Evolutionary conservation across 2,797 vertebrate genomes (phyloP).

Genomic region (Falco naumanni): DNA sequence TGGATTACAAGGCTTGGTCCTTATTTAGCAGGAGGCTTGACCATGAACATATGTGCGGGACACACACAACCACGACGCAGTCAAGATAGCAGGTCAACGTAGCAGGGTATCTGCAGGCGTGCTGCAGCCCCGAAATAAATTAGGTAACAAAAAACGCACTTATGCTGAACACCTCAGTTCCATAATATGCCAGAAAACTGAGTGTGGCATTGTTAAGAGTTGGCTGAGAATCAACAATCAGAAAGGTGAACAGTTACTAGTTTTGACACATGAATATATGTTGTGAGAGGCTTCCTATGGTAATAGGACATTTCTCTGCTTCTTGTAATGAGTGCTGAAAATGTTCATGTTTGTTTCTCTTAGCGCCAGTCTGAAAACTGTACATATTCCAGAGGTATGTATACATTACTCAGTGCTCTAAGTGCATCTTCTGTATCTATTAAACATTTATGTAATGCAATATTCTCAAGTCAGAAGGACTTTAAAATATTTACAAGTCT

Average conservation of each 20-base stretch:
- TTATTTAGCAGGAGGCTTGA: not conserved
- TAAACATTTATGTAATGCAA: conserved; percentile 47
- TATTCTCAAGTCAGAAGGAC: not conserved
- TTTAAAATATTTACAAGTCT: conserved; percentile 48
- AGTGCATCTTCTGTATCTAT: not conserved
- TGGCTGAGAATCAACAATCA: not conserved
- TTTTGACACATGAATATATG: not conserved
- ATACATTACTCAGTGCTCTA: not conserved
- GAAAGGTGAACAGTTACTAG: not conserved
- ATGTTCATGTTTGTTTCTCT: not conserved
- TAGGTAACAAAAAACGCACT: not conserved
- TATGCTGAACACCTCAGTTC: not conserved
- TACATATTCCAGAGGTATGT: not conserved
- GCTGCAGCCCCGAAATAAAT: not conserved
- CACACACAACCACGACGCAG: too few species aligned
- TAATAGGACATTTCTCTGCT: not conserved
- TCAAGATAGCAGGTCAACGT: not conserved
- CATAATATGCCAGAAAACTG: not conserved
- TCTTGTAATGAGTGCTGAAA: not conserved
- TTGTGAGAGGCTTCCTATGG: not conserved
- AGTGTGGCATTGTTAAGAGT: not conserved
- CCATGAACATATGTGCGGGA: not conserved
- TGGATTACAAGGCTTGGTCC: not conserved
- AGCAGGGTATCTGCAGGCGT: not conserved
- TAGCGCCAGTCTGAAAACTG: not conserved